Evolutionary conservation across 2,113 vertebrate genomes (phyloP).

Genomic region (Rallus limicola): DNA sequence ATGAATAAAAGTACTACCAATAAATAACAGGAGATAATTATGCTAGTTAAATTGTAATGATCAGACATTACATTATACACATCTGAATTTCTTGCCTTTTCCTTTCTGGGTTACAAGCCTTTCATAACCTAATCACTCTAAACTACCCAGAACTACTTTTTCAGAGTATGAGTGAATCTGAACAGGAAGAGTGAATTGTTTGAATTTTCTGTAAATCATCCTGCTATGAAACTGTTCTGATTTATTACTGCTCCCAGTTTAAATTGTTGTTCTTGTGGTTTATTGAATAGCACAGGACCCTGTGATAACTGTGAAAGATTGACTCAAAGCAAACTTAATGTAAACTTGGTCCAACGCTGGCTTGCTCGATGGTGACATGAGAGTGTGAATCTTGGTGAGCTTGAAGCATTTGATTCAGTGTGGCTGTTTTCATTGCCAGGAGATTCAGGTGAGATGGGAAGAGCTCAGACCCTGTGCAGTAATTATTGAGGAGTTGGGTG

Average conservation of each 20-base stretch:
- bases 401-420: background rate
- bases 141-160: background rate
- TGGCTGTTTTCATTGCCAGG: background rate
- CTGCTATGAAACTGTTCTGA: background rate
- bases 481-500: accelerated
- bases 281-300: background rate
- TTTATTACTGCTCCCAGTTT: background rate
- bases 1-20: background rate
- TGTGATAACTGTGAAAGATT: background rate
- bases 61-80: background rate
- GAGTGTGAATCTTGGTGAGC: background rate
- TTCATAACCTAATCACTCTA: conserved; percentile 1
- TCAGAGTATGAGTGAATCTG: background rate
- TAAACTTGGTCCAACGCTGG: background rate
- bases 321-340: background rate
- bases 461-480: background rate
- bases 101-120: background rate
- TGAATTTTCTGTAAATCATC: background rate
- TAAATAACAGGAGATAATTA: background rate
- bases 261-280: background rate
- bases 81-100: conserved; percentile 16
- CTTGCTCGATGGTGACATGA: background rate
- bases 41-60: background rate
- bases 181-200: background rate
- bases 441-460: background rate